Percentiles rank a stretch among this genome's conserved stretches.
These are phyloP conservation scores for Helarctos malayanus DNA, from an alignment of 2,797 vertebrate species.

Conservation along the genomic window DNA sequence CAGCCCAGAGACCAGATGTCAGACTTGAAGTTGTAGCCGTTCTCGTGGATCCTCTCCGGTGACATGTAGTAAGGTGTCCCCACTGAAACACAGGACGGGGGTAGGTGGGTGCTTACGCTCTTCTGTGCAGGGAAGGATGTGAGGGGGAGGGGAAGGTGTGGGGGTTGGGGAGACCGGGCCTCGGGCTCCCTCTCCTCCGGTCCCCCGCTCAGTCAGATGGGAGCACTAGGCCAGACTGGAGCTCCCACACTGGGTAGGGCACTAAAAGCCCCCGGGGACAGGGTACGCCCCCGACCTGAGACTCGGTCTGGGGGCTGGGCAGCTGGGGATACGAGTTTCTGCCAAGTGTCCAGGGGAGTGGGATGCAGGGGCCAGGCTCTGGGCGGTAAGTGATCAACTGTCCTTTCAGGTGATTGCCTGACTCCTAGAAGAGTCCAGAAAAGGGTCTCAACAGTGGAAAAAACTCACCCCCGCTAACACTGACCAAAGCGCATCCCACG, in stretches of 20 bases:
- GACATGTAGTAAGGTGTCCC: conserved; percentile 94
- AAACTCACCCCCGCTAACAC: neutral
- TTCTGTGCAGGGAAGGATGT: neutral
- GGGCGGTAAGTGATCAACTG: neutral
- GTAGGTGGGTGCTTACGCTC: neutral
- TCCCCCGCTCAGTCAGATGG: neutral
- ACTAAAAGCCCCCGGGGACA: neutral
- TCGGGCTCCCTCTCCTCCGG: neutral
- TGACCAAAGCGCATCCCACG: neutral
- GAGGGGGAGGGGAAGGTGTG: fast-evolving
- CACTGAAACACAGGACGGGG: conserved; percentile 88
- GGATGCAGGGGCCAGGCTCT: neutral
- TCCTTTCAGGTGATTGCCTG: neutral
- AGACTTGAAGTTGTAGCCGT: conserved; percentile 93
- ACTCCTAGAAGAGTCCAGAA: neutral
- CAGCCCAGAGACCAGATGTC: conserved; percentile 94
- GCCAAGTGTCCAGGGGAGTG: neutral
- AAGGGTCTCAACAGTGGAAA: neutral
- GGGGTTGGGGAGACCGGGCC: fast-evolving
- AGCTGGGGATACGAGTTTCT: neutral
- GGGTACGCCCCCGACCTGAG: neutral
- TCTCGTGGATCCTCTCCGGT: conserved; percentile 93
- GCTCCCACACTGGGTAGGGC: fast-evolving
- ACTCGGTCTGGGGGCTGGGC: neutral
- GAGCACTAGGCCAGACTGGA: neutral